A percentile compares a stretch with the other conserved stretches of the same genome.
Conservation (phyloP, 2,113 vertebrate species). For the Tachycineta bicolor region DNA sequence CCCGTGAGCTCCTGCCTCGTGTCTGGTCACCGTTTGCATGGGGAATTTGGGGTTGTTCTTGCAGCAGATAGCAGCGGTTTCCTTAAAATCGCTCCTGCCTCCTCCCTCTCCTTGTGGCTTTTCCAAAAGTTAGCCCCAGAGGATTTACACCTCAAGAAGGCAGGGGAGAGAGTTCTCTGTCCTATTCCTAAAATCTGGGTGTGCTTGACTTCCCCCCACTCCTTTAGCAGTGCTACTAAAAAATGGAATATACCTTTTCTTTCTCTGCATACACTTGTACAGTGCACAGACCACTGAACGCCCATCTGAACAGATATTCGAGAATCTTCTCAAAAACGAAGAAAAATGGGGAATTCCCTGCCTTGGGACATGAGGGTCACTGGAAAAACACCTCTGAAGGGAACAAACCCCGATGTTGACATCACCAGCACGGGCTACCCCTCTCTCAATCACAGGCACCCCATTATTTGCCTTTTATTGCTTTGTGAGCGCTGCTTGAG, state of each 20-base stretch:
- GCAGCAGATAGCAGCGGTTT: not conserved
- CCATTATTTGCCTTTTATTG: not conserved
- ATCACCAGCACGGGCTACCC: rapidly evolving
- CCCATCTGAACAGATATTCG: not conserved
- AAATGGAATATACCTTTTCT: not conserved
- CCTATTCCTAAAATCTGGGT: not conserved
- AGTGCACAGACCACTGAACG: not conserved
- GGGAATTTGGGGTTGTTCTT: not conserved
- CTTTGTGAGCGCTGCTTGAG: rapidly evolving
- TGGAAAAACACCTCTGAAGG: not conserved
- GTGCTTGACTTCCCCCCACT: not conserved
- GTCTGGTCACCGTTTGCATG: not conserved
- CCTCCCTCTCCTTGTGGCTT: not conserved
- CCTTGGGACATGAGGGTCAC: too few species aligned
- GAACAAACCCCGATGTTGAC: rapidly evolving
- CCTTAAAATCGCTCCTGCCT: not conserved
- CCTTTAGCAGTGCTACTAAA: not conserved
- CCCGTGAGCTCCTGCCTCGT: not conserved
- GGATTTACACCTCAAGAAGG: not conserved
- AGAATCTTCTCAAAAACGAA: not conserved
- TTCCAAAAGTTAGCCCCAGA: not conserved
- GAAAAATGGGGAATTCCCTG: not conserved
- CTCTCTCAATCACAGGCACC: not conserved
- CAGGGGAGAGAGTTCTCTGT: not conserved
- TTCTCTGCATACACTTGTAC: not conserved